Base-by-base conservation (phyloP, 2,888 invertebrate species). In the Netelia inedita region DNA sequence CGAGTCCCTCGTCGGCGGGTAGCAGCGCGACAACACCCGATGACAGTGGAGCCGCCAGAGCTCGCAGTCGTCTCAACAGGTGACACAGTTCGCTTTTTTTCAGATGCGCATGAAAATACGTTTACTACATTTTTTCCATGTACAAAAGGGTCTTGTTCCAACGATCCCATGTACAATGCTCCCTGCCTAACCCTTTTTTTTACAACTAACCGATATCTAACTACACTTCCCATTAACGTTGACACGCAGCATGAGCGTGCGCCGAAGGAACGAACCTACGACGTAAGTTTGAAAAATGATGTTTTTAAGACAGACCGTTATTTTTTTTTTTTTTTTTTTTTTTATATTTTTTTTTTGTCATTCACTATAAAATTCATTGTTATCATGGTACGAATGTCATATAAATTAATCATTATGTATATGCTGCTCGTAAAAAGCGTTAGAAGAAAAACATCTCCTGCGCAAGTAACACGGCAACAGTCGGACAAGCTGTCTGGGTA, bases 361-460 rank as follows among this genome's bases (percentile, higher is more conserved):
- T 73, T 76, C n/a, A 50, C 53, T 19, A 23, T 46, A 65, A 35
- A 82, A 53, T 74, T 72, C 35, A 19, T 79, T 73, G 14, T 76
- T 53, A n/a, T 53, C 10, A 81, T 57, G 69, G 68, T 85, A 50
- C 35, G 72, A 85, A 78, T 76, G 76, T 78, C 57, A 43, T 65
- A 43, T 74, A 53, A 46, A 75, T 82, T 82, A 79, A 82, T 90
- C 90, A 82, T 89, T 89, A 90, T 92, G 89, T 91, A 89, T 90
- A 89, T 89, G 92, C 93, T 94, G 93, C 93, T 92, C 90, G 90
- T 89, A 88, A 92, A 91, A 87, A 97, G 97, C 94, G 96, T 97
- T 92, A 95, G 97, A 92, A 95, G 97, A 94, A 97, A 97, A 95
- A 95, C 96, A 89, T 96, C 97, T 85, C 96, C 96, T 76, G 97